These are phyloP conservation scores for Diarsia rubi DNA, from an alignment of 2,888 invertebrate species.

Conservation along the genomic window DNA sequence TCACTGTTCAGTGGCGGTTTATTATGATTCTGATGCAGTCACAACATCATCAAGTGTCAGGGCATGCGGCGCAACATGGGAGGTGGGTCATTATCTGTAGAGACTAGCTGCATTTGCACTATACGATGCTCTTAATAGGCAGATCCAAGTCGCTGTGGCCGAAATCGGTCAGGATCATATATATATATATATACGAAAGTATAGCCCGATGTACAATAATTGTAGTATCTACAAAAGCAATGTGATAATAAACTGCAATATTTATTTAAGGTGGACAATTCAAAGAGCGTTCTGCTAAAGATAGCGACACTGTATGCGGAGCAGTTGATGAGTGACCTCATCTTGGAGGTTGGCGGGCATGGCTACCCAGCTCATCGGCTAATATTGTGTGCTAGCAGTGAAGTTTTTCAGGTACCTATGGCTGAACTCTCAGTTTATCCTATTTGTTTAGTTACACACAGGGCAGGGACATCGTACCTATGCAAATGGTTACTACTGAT, in stretches of 20 bases:
- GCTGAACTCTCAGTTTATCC: not conserved
- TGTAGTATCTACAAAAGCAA: not conserved
- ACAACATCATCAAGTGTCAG: too few relatives aligned
- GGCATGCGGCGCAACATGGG: too few relatives aligned
- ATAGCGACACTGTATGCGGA: constrained; percentile 96
- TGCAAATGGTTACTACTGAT: not conserved
- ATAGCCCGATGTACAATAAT: not conserved
- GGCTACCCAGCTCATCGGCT: constrained; percentile 97
- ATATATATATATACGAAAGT: too few relatives aligned
- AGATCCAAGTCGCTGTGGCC: too few relatives aligned
- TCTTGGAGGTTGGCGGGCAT: constrained; percentile 95
- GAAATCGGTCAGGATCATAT: too few relatives aligned
- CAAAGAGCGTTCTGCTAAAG: constrained; percentile 94
- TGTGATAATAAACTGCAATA: not conserved
- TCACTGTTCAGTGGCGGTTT: not conserved
- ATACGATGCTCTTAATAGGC: too few relatives aligned
- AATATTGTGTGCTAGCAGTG: constrained; percentile 98
- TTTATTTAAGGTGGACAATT: constrained; percentile 94
- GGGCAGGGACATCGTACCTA: not conserved
- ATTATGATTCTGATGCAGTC: not conserved
- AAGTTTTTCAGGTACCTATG: constrained; percentile 97
- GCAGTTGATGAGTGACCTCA: constrained; percentile 97
- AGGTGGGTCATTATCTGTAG: too few relatives aligned
- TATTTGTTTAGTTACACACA: not conserved
- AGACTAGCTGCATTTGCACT: too few relatives aligned